Evolutionary conservation across 2,888 invertebrate species (phyloP), one percentile per base, ranked within the genome.

Genomic region (Rotaria macrura): DNA sequence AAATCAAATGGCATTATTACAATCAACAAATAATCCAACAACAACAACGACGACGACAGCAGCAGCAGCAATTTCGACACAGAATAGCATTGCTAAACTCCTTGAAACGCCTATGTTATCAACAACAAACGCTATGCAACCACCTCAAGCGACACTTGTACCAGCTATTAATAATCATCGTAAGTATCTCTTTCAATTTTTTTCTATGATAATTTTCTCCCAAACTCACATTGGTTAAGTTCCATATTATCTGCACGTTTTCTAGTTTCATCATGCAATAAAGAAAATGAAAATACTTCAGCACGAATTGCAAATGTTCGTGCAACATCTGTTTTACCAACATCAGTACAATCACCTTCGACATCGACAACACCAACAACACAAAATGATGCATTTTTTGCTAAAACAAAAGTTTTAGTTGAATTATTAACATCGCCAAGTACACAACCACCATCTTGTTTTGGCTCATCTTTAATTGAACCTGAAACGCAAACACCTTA

Each of bases 211-310:
- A n/a, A n/a, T n/a, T n/a, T n/a, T n/a, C n/a, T n/a, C n/a, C n/a
- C n/a, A n/a, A n/a, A n/a, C n/a, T n/a, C n/a, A n/a, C n/a, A n/a
- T n/a, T n/a, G n/a, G n/a, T n/a, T n/a, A n/a, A n/a, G n/a, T n/a
- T n/a, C n/a, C n/a, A n/a, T 47, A 9, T 47, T 47, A 47, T 47
- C 47, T 47, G n/a, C n/a, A n/a, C n/a, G n/a, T n/a, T 6, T 23
- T 79, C 25, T 43, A 79, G 79, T n/a, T 12, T 40, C 43, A n/a
- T 43, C 79, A n/a, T 43, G 25, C 25, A 79, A 79, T 79, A 79
- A 79, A 79, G 79, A 79, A 79, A 79, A 79, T 79, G 43, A 79
- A 79, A 79, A 79, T 79, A 79, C 79, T 65, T 34, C 65, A 17
- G 17, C 65, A 65, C 65, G 65, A n/a, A 79, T 79, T 5, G 2